Percentiles rank a stretch among this genome's conserved stretches.
Evolutionary conservation across 2,113 vertebrate species (phyloP).

Genomic region (Myotis davidii): DNA sequence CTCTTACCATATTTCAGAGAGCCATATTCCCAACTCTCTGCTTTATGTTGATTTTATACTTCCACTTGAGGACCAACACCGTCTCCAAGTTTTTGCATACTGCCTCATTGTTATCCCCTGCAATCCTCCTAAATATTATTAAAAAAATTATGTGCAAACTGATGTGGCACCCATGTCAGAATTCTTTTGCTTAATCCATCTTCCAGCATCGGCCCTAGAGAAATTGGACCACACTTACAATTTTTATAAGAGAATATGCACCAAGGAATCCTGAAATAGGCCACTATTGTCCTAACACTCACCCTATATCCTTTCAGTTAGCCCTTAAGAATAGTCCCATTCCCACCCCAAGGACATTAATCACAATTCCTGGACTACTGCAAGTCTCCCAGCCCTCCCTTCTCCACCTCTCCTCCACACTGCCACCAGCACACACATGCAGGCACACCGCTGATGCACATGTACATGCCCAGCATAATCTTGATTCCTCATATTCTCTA

Average conservation of each 20-base stretch:
- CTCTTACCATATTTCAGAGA: neutral
- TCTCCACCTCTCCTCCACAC: fast-evolving
- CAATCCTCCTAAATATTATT: neutral
- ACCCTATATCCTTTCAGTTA: neutral
- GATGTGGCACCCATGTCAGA: neutral
- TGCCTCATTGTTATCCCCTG: neutral
- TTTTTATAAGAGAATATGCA: neutral
- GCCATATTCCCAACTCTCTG: neutral
- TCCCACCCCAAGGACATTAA: neutral
- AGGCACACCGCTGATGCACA: fast-evolving
- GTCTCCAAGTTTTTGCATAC: neutral
- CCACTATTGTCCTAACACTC: neutral
- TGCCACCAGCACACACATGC: neutral
- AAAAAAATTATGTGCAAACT: neutral
- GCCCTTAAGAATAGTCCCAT: neutral
- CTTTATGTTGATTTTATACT: neutral
- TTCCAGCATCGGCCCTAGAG: neutral
- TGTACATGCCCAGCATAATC: neutral
- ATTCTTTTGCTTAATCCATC: neutral
- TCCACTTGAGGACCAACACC: neutral
- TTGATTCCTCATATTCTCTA: neutral
- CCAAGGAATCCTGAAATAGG: neutral
- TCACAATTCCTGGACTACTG: neutral
- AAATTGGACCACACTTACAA: neutral
- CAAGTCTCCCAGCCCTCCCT: neutral